A percentile compares a stretch with the other conserved stretches of the same genome.
Evolutionary conservation across 1,140 invertebrate species (phyloP).

Genomic region (Bombus turneri): DNA sequence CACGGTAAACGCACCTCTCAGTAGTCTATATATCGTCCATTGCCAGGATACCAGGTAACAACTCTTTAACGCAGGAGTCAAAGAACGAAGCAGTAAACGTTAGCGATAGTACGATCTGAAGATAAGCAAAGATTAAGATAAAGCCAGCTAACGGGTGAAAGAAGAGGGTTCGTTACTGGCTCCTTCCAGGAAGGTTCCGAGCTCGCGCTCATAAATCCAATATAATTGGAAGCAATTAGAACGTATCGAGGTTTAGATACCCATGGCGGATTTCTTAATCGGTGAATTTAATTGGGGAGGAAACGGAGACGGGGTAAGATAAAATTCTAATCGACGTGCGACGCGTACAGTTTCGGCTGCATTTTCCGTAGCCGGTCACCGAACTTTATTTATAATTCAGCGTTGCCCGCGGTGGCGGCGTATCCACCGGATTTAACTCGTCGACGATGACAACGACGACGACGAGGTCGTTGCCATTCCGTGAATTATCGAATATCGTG

Average conservation of each 20-base stretch:
- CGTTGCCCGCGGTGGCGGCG: background rate
- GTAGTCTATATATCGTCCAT: background rate
- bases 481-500: slow-evolving; percentile 61
- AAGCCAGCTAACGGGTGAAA: slow-evolving; percentile 16
- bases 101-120: slow-evolving; percentile 32
- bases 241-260: slow-evolving; percentile 4
- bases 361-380: slow-evolving; percentile 37
- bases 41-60: background rate
- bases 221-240: slow-evolving; percentile 47
- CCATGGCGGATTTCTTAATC: background rate
- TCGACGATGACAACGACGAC: background rate
- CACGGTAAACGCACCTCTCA: background rate
- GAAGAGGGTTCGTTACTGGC: slow-evolving; percentile 9
- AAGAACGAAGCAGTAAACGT: background rate
- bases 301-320: background rate
- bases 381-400: slow-evolving; percentile 64
- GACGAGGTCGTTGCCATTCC: slow-evolving; percentile 6
- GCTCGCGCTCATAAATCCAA: slow-evolving; percentile 19
- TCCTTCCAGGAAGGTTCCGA: background rate
- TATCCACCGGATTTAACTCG: slow-evolving; percentile 43
- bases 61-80: background rate
- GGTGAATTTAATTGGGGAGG: slow-evolving; percentile 18
- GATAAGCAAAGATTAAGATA: slow-evolving; percentile 58
- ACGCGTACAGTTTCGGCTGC: background rate
- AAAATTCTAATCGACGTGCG: slow-evolving; percentile 14